These are phyloP conservation scores for Machimus atricapillus DNA, from an alignment of 2,888 invertebrate species.

Conservation along the genomic window DNA sequence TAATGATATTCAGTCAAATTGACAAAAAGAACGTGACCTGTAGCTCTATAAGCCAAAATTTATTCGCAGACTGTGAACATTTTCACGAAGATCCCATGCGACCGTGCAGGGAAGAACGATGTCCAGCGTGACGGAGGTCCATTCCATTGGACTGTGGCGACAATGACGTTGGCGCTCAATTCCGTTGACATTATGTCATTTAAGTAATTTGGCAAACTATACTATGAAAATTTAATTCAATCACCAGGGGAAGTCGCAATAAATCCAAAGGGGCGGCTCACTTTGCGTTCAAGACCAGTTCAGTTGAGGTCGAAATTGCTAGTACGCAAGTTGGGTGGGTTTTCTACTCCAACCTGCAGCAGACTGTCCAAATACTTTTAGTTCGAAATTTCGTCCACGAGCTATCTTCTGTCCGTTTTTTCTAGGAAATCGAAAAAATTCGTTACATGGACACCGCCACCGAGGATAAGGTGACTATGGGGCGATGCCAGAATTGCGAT, in stretches of 20 bases:
- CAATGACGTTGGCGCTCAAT: conserved; percentile 29
- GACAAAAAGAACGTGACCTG: background rate
- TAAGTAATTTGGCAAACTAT: conserved; percentile 38
- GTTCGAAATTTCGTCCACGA: background rate
- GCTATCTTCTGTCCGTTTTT: background rate
- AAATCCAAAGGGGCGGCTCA: conserved; percentile 2
- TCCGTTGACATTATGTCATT: conserved; percentile 27
- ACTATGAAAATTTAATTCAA: conserved; percentile 27
- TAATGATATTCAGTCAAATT: background rate
- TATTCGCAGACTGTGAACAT: background rate
- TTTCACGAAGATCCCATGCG: conserved; percentile 7
- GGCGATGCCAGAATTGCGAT: background rate
- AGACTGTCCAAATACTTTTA: background rate
- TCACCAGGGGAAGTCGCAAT: conserved; percentile 30
- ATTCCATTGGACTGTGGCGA: background rate
- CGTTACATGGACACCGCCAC: background rate
- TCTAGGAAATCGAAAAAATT: background rate
- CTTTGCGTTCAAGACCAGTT: conserved; percentile 11
- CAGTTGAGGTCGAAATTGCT: conserved; percentile 16
- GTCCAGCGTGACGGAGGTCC: background rate
- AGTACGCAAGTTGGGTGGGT: background rate
- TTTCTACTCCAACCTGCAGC: background rate
- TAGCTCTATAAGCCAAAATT: background rate
- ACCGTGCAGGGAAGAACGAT: background rate
- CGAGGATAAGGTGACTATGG: conserved; percentile 25